Conservation (phyloP, 2,888 invertebrate species). For the Tryphoninae sp. region DNA sequence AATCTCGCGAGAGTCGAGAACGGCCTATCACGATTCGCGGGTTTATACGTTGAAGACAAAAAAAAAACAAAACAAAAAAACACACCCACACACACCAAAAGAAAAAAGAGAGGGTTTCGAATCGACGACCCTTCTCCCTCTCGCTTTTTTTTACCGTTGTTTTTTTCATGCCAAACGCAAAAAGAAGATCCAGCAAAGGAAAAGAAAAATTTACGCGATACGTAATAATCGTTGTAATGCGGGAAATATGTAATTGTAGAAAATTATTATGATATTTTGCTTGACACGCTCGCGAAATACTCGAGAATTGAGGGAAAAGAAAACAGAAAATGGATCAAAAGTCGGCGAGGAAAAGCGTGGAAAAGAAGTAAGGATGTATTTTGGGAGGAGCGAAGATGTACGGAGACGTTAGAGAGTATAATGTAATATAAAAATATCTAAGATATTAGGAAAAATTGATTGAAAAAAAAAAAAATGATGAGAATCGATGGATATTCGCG, state of each 20-base stretch:
- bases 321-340: background rate
- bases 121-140: background rate
- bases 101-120: background rate
- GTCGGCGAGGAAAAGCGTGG: background rate
- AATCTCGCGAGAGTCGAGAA: background rate
- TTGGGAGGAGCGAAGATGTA: background rate
- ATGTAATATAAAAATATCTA: background rate
- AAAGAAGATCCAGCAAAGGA: background rate
- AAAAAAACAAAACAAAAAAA: too few species aligned
- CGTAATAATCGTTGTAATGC: background rate
- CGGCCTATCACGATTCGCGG: background rate
- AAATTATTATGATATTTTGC: constrained; percentile 6
- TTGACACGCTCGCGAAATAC: background rate
- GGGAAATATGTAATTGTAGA: background rate
- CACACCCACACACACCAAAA: too few species aligned
- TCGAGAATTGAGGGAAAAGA: background rate
- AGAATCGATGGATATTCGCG: background rate
- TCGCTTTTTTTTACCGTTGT: background rate
- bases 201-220: background rate
- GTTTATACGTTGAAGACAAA: too few species aligned
- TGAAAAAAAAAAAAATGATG: background rate
- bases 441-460: constrained; percentile 13
- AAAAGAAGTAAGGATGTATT: background rate
- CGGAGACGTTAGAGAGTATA: constrained; percentile 3
- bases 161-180: background rate